Percentiles rank a stretch among this genome's conserved stretches.
phyloP scores from a whole-genome alignment of 2,888 invertebrate genomes.

The Chironomus tentans region DNA sequence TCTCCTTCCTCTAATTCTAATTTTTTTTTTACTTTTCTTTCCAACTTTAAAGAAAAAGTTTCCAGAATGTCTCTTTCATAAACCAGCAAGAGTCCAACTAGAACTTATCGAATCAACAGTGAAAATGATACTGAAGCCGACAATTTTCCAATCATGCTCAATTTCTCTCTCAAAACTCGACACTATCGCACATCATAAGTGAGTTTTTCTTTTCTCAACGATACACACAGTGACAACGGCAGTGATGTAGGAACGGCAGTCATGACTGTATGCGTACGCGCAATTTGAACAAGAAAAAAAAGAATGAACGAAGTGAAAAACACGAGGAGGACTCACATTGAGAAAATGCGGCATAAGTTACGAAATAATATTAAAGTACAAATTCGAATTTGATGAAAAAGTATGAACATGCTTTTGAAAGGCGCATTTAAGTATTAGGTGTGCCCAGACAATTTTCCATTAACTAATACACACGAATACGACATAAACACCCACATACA shows the following conservation, averaged over 20 bases:
- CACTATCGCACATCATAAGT: no score
- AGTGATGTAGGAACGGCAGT: not conserved
- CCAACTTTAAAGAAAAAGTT: not conserved
- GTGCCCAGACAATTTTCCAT: slow-evolving; percentile 29
- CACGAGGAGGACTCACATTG: not conserved
- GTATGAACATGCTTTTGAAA: not conserved
- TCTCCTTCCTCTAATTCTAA: not conserved
- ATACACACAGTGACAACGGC: no score
- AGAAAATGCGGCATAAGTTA: no score
- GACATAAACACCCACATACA: not conserved
- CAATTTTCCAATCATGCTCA: not conserved
- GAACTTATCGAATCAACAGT: slow-evolving; percentile 24
- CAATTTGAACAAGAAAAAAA: not conserved
- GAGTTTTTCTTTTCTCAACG: no score
- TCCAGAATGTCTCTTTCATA: not conserved
- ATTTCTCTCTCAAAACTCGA: not conserved
- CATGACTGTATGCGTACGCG: not conserved
- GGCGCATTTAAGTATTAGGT: slow-evolving; percentile 28
- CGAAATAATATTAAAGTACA: no score
- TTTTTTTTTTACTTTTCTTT: not conserved
- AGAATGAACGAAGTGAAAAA: not conserved
- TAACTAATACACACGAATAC: not conserved
- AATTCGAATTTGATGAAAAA: no score
- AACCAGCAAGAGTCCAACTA: not conserved
- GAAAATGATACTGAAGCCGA: slow-evolving; percentile 15